Evolutionary conservation across 2,113 vertebrate species (phyloP), one percentile per base, ranked within the genome.

Genomic region (Anguilla japonica): DNA sequence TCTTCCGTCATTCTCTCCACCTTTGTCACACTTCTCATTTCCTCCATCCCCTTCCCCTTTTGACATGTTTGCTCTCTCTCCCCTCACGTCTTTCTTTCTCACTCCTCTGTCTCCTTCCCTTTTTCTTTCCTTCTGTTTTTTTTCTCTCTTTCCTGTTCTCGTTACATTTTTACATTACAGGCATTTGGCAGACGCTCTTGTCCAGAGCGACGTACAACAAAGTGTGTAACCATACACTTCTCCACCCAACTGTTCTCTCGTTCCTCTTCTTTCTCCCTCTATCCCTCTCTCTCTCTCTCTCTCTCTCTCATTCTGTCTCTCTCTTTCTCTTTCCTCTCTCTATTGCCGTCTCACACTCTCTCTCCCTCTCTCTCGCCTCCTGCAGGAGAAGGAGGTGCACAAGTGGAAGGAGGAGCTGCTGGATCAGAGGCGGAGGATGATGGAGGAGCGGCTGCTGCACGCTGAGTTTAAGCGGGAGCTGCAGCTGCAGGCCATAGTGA

Each of bases 381-480:
- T 3, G 53, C 87, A 99, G 98, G 98, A 99, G 91, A 99, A 99
- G 84, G 98, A 99, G 91, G 98, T 99, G 16, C 95, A 97, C 78
- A 99, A 99, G 88, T 99, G 98, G 98, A 99, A 99, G 88, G 98
- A 99, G 89, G 98, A 98, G 91, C 91, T 99, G 87, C 87, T 99
- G 80, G 98, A 99, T 89, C 98, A 99, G 85, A 97, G 98, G 22
- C 96, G 98, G 29, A 96, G 91, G 85, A 99, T 99, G 98, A 99
- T 99, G 98, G 98, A 99, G 87, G 98, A 99, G 92, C 99, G 98
- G 87, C 91, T 99, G 46, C 95, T 99, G 81, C 98, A 99, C 86
- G 98, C 98, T 0, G 98, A 99, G 91, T 98, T 99, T 87, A 98
- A 99, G 92, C 95, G 98, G 39, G 98, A 99, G 89, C 95, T 99